Conservation (phyloP, 1,140 invertebrate species). For the Brachionus rubens region DNA sequence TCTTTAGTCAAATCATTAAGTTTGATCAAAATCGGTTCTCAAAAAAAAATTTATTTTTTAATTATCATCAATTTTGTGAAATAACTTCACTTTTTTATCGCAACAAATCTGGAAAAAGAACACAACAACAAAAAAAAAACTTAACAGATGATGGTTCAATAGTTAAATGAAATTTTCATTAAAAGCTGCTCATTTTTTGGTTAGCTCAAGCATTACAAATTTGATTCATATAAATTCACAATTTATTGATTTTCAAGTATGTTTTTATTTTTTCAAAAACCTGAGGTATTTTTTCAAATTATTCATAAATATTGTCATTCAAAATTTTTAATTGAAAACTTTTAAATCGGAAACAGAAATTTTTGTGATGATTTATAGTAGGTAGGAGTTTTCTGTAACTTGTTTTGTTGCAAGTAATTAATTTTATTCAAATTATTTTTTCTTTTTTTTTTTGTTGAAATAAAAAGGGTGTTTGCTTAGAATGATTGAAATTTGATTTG, state of each 20-base stretch:
- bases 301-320: slow-evolving; percentile 18
- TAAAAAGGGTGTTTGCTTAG: too few relatives aligned
- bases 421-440: slow-evolving; percentile 38
- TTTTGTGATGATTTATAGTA: neutral
- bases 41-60: neutral
- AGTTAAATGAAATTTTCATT: slow-evolving; percentile 16
- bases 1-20: neutral
- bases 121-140: neutral
- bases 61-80: slow-evolving; percentile 9
- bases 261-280: neutral
- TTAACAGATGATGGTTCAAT: slow-evolving; percentile 9
- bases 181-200: slow-evolving; percentile 10
- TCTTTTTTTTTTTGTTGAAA: too few relatives aligned
- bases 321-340: neutral
- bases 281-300: slow-evolving; percentile 21
- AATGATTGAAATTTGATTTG: neutral
- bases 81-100: slow-evolving; percentile 17
- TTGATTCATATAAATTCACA: slow-evolving; percentile 31
- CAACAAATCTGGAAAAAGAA: neutral
- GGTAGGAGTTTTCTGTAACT: neutral
- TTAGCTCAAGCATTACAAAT: slow-evolving; percentile 31
- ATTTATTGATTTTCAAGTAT: slow-evolving; percentile 37
- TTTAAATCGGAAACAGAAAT: neutral
- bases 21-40: neutral
- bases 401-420: slow-evolving; percentile 1